Conservation (phyloP, 2,797 vertebrate genomes). For the Myotis daubentonii region DNA sequence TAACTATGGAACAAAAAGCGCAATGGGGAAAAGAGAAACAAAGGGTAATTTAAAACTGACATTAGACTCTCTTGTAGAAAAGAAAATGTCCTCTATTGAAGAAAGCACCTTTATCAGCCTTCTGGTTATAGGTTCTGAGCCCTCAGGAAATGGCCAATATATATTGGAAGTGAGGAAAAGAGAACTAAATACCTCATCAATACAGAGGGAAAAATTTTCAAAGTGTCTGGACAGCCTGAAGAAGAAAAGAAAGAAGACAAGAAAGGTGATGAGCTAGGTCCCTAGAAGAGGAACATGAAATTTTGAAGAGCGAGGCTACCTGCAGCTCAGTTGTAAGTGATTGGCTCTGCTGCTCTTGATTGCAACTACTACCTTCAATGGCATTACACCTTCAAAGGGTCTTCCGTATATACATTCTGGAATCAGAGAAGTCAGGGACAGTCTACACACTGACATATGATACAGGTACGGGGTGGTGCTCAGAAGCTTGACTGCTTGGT, state of each 20-base stretch:
- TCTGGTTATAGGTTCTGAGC: background rate
- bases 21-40: background rate
- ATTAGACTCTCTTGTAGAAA: background rate
- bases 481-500: background rate
- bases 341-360: background rate
- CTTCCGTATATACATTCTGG: background rate
- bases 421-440: background rate
- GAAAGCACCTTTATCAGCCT: background rate
- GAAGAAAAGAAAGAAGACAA: background rate
- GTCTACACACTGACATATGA: background rate
- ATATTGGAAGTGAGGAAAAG: background rate
- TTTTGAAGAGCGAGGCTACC: background rate
- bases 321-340: background rate
- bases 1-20: background rate
- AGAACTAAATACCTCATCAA: background rate
- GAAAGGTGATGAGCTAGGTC: background rate
- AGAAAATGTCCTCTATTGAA: background rate
- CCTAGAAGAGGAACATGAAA: background rate
- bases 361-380: background rate
- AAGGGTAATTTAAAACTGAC: background rate
- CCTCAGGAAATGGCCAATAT: background rate
- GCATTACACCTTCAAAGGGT: background rate
- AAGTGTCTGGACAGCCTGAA: background rate
- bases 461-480: accelerated
- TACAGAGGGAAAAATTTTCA: background rate